phyloP scores from a whole-genome alignment of 2,888 invertebrate genomes.

The Polyommatus iphigenia region DNA sequence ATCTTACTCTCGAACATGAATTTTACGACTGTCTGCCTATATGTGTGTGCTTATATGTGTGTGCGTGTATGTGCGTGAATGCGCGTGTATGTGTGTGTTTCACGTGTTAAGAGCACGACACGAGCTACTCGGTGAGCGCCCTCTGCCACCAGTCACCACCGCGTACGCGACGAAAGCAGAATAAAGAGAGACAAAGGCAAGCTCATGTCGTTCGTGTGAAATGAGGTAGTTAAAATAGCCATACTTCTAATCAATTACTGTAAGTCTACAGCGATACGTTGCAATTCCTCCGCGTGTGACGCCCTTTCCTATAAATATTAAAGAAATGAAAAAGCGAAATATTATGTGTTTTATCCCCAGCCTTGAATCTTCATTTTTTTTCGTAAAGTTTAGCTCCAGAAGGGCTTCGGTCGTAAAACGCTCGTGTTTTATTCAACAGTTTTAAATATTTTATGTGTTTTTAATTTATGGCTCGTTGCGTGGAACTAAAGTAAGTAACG shows the following conservation, averaged over 20 bases:
- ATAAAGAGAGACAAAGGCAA: no score
- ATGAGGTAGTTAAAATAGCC: no score
- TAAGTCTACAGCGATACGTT: no score
- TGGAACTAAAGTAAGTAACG: not conserved
- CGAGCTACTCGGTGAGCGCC: no score
- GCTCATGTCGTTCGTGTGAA: no score
- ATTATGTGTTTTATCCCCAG: not conserved
- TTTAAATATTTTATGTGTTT: conserved; percentile 18
- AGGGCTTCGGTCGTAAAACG: not conserved
- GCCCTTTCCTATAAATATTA: no score
- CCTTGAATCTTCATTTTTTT: not conserved
- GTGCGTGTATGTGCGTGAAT: not conserved
- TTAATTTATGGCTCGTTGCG: conserved; percentile 4
- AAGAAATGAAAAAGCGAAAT: no score
- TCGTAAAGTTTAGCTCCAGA: not conserved
- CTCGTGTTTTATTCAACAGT: conserved; percentile 7
- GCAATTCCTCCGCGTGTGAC: no score
- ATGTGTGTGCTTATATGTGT: not conserved
- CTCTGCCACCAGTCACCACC: no score
- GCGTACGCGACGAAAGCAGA: no score
- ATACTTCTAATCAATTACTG: no score
- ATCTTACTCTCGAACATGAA: not conserved
- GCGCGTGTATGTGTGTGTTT: not conserved
- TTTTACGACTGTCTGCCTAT: not conserved
- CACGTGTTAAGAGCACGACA: no score